Base-by-base conservation (phyloP, 2,113 vertebrate species). In the Lepus europaeus region DNA sequence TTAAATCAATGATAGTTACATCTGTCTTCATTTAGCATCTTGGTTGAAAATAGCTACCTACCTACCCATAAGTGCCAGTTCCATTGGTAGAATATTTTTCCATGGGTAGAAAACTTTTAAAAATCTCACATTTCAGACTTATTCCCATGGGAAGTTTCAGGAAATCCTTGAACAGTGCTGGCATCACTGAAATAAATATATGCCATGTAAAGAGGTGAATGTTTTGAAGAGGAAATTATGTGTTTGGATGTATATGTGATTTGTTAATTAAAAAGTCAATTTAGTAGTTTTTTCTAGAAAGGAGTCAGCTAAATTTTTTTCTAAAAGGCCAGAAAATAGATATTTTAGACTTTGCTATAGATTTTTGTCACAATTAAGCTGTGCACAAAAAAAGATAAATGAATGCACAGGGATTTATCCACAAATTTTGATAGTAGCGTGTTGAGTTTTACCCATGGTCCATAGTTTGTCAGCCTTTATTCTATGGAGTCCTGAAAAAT, bases 1-100 rank as follows among this genome's bases (percentile, higher is more conserved):
- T 93, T 89, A 93, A 87, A 92, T 0, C 49, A 93, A 11, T n/a
- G 69, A 9, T 53, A 77, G 29, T 68, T 96, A 73, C 87, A 68
- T n/a, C 51, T 61, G 20, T 39, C 85, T 64, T 83, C 45, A 95
- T 70, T 95, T 89, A n/a, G 31, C 66, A 84, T 64, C 9, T 91
- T 82, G 36, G 3, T 79, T 96, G 63, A 61, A 80, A 73, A 81
- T n/a, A 91, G 11, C 20, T 80, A 51, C 33, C 51, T 84, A 53
- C 5, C 17, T 88, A 73, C 12, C 6, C 6, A 0, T 5, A 53
- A 81, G 27, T 70, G n/a, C 1, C 31, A 61, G 72, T 96, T 84
- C 20, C 16, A 91, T 68, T 66, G 64, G 56, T 70, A 49, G 27
- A 13, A 76, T 19, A 45, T 68, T 91, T 59, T 96, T 84, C 20